These are phyloP conservation scores for Tenebrio molitor DNA, from an alignment of 1,140 invertebrate genomes.

Conservation along the genomic window DNA sequence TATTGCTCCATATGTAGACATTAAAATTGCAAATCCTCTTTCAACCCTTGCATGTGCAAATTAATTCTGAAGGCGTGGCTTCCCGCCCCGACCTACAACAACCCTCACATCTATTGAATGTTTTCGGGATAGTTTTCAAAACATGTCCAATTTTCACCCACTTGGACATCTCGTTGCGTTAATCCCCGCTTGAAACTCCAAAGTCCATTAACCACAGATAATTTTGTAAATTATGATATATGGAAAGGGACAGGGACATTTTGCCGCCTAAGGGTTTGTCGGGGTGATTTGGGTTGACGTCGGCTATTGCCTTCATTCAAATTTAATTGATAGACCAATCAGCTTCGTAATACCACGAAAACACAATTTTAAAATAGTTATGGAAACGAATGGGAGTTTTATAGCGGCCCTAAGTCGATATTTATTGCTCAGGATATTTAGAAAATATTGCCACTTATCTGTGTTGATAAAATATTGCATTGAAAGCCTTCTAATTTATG, in stretches of 20 bases:
- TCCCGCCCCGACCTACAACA: too few relatives aligned
- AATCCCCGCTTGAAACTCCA: constrained; percentile 15
- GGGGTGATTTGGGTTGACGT: constrained; percentile 32
- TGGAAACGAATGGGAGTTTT: constrained; percentile 13
- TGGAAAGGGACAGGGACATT: constrained; percentile 35
- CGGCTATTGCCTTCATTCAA: constrained; percentile 31
- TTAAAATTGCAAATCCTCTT: too few relatives aligned
- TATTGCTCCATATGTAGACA: too few relatives aligned
- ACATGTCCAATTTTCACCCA: too few relatives aligned
- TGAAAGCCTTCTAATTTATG: constrained; percentile 26
- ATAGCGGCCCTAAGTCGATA: background rate
- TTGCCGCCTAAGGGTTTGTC: constrained; percentile 32
- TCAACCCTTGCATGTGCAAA: too few relatives aligned
- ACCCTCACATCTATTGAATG: too few relatives aligned
- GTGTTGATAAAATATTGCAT: constrained; percentile 34
- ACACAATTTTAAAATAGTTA: constrained; percentile 19
- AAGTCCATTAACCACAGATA: constrained; percentile 36
- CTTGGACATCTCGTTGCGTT: constrained; percentile 1
- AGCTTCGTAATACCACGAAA: constrained; percentile 10
- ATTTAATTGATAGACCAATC: constrained; percentile 38
- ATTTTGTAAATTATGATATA: constrained; percentile 41
- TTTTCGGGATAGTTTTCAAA: too few relatives aligned
- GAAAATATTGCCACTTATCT: constrained; percentile 32
- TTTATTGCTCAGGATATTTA: constrained; percentile 20
- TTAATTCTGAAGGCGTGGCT: too few relatives aligned